Base-by-base conservation (phyloP, 2,113 vertebrate genomes). In the Myanophis thanlyinensis region DNA sequence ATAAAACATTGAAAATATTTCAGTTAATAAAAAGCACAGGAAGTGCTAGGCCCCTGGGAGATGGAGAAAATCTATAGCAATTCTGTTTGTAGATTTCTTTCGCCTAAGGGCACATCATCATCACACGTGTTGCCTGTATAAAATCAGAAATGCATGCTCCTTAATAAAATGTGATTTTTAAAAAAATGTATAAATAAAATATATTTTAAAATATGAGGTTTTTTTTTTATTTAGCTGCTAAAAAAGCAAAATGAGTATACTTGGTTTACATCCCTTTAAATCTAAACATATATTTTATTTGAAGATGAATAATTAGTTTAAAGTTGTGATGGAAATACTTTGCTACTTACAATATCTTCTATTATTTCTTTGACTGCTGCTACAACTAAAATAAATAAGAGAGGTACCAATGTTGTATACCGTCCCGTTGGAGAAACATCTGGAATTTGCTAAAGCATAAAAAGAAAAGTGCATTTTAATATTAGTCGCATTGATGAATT, bases 401-500 rank as follows among this genome's bases (percentile, higher is more conserved):
- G 98, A 56, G 99, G 99, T 94, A 99, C 99, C 97, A 99, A 96
- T 0, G 99, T 99, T 91, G 99, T 99, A 92, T 99, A 99, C 90
- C 99, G 99, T 88, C 99, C 99, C 47, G 99, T 99, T 25, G 99
- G 99, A 47, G 99, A 99, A 49, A 99, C 99, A 95, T 99, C 99
- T 91, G 99, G 99, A 96, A 99, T 99, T 99, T 99, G 99, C 99
- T 93, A 91, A 86, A 88, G 90, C 94, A 91, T 56, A 93, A 90
- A 93, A 85, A 88, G 0, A 3, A 40, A 73, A 46, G 95, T 40
- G 3, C 2, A 67, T 40, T 20, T 88, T 22, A 87, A 40, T 35
- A 20, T 3, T 27, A 44, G 30, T 25, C 22, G 12, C 51, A 10
- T 4, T 40, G 11, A 49, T 35, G 49, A 62, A 67, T 30, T 87